phyloP scores from a whole-genome alignment of 2,113 vertebrate genomes.

The Gadus macrocephalus region DNA sequence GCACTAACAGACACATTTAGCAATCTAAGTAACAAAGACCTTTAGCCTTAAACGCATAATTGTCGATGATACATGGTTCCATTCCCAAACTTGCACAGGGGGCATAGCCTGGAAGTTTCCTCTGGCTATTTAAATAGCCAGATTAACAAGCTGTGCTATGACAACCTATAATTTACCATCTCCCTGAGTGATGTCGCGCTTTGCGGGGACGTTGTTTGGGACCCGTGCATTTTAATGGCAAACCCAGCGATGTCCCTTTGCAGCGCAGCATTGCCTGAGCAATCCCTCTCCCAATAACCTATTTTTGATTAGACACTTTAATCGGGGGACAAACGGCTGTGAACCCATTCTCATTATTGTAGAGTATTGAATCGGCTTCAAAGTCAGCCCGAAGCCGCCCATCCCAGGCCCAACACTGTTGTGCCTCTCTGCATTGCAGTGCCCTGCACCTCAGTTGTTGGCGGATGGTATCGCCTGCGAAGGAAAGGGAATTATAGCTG shows the following conservation, averaged over 20 bases:
- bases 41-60: too few relatives aligned
- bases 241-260: slow-evolving; percentile 36
- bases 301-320: slow-evolving; percentile 61
- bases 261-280: slow-evolving; percentile 26
- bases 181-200: slow-evolving; percentile 15
- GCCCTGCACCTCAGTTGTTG: slow-evolving; percentile 15
- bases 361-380: slow-evolving; percentile 57
- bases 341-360: slow-evolving; percentile 57
- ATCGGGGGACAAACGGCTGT: slow-evolving; percentile 47
- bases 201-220: slow-evolving; percentile 25
- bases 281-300: slow-evolving; percentile 44
- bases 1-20: too few relatives aligned
- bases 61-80: slow-evolving; percentile 20
- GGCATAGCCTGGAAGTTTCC: slow-evolving; percentile 4
- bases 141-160: slow-evolving; percentile 19
- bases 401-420: background rate
- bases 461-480: too few relatives aligned
- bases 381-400: slow-evolving; percentile 46
- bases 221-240: slow-evolving; percentile 46
- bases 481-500: too few relatives aligned
- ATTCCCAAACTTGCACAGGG: slow-evolving; percentile 17
- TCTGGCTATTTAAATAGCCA: slow-evolving; percentile 12
- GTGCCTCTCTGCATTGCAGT: slow-evolving; percentile 17
- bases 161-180: slow-evolving; percentile 34
- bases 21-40: too few relatives aligned